Base-by-base conservation (phyloP, 1,140 invertebrate species). In the Glossosoma conforme region DNA sequence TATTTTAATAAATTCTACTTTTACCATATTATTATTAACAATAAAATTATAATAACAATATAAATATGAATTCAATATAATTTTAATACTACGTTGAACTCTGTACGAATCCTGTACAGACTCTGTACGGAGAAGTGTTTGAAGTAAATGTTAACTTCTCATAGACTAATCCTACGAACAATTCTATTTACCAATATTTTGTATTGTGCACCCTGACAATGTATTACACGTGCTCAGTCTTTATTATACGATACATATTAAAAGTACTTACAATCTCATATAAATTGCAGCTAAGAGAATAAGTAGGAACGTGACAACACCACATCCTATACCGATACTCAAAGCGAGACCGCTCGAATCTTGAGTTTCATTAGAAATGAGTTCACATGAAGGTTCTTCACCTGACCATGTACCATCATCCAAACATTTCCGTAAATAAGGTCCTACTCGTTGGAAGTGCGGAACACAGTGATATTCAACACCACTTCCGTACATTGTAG, bases 401-500 rank as follows among this genome's bases (percentile, higher is more conserved):
- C 87, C 89, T 6, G 87, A 90, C 91, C 90, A 93, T 10, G 77
- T 69, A 3, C 87, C 89, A 46, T 84, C 85, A 38, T 91, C 87
- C 61, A 85, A 72, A 66, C 90, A 93, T 61, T 89, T 90, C 38
- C 89, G 74, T 2, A 89, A 68, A 65, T 89, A 91, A 3, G 87
- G 84, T 0, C 90, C 90, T 1, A 86, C 79, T 30, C 89, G 77
- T 62, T 88, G 84, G 67, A 80, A 93, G 54, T 88, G 86, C 5
- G 88, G 89, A 43, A 93, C 69, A 63, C 93, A 97, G 56, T 91
- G 86, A 65, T 94, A 96, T 61, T 92, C 87, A 1, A 91, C 83
- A 2, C 84, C 81, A 44, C 87, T 87, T 5, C 84, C 85, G 61
- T 87, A 94, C 3, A 82, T 75, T 0, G 87, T 91, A 0, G 87